Evolutionary conservation across 1,140 invertebrate genomes (phyloP).

Genomic region (Monomorium pharaonis): DNA sequence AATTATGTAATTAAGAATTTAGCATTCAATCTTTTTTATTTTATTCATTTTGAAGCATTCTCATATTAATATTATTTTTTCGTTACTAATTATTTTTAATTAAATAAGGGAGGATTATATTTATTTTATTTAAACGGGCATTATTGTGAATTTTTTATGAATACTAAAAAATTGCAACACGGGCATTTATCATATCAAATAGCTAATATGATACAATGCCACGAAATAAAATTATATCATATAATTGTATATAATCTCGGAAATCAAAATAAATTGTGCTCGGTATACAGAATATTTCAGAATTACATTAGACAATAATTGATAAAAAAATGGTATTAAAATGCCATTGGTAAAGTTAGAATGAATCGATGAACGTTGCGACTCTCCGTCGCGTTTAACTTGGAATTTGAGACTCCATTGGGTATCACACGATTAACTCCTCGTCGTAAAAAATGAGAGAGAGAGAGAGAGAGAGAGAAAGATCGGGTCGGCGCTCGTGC

Average conservation of each 20-base stretch:
- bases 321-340: neutral
- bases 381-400: neutral
- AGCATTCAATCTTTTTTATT: neutral
- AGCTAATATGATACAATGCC: neutral
- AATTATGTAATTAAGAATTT: neutral
- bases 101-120: slow-evolving; percentile 34
- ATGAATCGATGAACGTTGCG: neutral
- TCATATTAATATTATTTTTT: neutral
- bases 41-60: neutral
- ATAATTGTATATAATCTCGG: neutral
- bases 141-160: neutral
- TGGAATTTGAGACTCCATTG: neutral
- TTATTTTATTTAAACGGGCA: slow-evolving; percentile 16
- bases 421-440: slow-evolving; percentile 10
- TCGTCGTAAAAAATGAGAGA: neutral
- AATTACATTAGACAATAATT: neutral
- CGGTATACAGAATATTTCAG: neutral
- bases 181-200: neutral
- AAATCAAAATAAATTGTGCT: neutral
- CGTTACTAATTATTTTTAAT: neutral
- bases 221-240: neutral
- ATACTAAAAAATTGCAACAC: neutral
- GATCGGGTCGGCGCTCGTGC: slow-evolving; percentile 4
- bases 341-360: neutral
- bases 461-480: slow-evolving; percentile 10